Percentiles rank a stretch among this genome's conserved stretches.
Evolutionary conservation across 2,797 vertebrate species (phyloP).

Genomic region (Sphenopsis melanotis): DNA sequence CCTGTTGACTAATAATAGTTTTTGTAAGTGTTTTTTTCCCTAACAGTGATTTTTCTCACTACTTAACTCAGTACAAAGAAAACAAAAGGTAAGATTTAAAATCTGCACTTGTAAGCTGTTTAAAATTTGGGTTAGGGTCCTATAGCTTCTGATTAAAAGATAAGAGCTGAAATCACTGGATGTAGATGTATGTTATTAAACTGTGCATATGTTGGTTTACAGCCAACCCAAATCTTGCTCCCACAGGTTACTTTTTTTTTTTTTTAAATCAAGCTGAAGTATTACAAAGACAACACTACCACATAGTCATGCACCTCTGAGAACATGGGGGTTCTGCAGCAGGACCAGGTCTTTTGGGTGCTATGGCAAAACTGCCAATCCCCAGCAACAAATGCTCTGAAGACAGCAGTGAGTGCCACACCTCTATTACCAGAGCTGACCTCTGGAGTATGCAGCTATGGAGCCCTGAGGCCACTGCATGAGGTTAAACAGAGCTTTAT

Average conservation of each 20-base stretch:
- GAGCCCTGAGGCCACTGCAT: neutral
- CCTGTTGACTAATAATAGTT: conserved; percentile 12
- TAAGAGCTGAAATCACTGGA: conserved; percentile 63
- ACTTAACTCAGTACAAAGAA: conserved; percentile 56
- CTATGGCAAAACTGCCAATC: neutral
- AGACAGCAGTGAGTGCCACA: neutral
- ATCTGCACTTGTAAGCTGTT: conserved; percentile 63
- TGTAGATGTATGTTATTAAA: conserved; percentile 61
- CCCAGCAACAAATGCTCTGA: neutral
- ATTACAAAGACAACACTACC: neutral
- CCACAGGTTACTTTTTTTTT: neutral
- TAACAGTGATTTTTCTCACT: conserved; percentile 52
- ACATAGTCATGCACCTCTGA: neutral
- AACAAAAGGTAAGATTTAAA: conserved; percentile 68
- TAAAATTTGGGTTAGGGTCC: conserved; percentile 53
- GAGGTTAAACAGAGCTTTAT: neutral
- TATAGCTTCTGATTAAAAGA: conserved; percentile 64
- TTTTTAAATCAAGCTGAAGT: neutral
- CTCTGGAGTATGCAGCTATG: rapidly evolving
- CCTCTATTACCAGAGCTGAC: neutral
- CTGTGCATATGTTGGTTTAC: conserved; percentile 11
- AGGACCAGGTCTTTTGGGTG: neutral
- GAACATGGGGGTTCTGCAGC: neutral
- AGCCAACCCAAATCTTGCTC: conserved; percentile 43
- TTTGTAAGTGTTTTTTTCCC: neutral